Evolutionary conservation across 2,113 vertebrate species (phyloP).

Genomic region (Pholis gunnellus): DNA sequence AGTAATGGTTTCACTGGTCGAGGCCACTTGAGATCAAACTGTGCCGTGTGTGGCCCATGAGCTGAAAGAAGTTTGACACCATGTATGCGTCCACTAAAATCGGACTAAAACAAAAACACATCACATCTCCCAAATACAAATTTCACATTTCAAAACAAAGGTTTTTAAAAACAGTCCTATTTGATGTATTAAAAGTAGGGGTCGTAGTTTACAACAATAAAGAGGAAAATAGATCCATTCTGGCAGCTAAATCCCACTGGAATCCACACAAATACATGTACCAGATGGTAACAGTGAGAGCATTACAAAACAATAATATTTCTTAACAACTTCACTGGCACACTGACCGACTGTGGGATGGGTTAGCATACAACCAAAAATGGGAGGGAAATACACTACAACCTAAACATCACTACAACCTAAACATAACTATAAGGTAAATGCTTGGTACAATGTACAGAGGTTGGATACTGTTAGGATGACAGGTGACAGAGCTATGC

Average conservation of each 20-base stretch:
- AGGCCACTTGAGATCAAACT: neutral
- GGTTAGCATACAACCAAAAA: constrained; percentile 28
- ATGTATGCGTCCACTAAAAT: neutral
- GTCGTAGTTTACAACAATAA: constrained; percentile 3
- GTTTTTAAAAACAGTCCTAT: neutral
- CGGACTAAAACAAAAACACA: neutral
- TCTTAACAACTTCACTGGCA: constrained; percentile 30
- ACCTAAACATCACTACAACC: neutral
- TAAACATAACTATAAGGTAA: neutral
- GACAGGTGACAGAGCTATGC: constrained; percentile 10
- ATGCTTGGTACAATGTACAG: neutral
- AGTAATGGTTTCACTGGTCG: neutral
- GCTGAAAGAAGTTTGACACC: too few relatives aligned
- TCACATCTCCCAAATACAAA: neutral
- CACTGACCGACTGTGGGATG: neutral
- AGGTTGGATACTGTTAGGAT: constrained; percentile 9
- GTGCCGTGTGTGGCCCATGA: too few relatives aligned
- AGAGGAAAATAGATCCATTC: constrained; percentile 19
- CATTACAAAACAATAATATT: constrained; percentile 29
- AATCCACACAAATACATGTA: constrained; percentile 14
- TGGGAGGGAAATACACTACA: neutral
- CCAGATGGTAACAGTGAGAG: constrained; percentile 40
- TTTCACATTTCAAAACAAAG: neutral
- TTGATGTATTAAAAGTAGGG: neutral
- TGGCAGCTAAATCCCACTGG: constrained; percentile 24